phyloP scores from a whole-genome alignment of 1,140 invertebrate genomes.

The Pteromalus puparum region DNA sequence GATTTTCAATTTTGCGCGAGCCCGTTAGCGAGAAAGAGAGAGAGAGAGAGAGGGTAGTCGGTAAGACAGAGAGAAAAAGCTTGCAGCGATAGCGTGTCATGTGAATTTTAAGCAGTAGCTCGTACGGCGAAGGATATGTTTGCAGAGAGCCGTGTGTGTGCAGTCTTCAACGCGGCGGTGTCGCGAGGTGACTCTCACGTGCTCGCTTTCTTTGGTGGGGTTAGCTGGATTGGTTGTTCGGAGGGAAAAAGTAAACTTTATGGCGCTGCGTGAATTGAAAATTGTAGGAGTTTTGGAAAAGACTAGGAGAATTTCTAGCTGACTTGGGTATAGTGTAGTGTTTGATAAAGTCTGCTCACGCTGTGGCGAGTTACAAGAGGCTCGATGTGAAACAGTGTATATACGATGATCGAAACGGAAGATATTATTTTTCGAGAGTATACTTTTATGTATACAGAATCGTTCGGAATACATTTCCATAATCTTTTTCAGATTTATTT shows the following conservation, averaged over 20 bases:
- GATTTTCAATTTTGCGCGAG: constrained; percentile 65
- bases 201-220: constrained; percentile 10
- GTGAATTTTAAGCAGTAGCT: constrained; percentile 60
- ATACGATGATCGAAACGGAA: no score
- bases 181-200: not conserved
- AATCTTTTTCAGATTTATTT: constrained; percentile 32
- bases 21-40: constrained; percentile 13
- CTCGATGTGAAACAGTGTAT: no score
- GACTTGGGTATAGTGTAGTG: no score
- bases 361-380: not conserved
- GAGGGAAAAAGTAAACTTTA: not conserved
- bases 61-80: constrained; percentile 13
- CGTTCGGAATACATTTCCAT: constrained; percentile 15
- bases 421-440: no score
- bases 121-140: constrained; percentile 13
- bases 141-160: not conserved
- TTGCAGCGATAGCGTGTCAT: constrained; percentile 2
- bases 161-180: not conserved
- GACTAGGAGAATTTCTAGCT: not conserved
- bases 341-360: no score
- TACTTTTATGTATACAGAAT: not conserved
- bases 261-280: not conserved
- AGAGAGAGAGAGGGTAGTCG: not conserved
- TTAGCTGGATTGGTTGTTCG: not conserved
- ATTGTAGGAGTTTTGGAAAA: not conserved